Base-by-base conservation (phyloP, 2,797 vertebrate species). In the Paratrypauchen microcephalus region DNA sequence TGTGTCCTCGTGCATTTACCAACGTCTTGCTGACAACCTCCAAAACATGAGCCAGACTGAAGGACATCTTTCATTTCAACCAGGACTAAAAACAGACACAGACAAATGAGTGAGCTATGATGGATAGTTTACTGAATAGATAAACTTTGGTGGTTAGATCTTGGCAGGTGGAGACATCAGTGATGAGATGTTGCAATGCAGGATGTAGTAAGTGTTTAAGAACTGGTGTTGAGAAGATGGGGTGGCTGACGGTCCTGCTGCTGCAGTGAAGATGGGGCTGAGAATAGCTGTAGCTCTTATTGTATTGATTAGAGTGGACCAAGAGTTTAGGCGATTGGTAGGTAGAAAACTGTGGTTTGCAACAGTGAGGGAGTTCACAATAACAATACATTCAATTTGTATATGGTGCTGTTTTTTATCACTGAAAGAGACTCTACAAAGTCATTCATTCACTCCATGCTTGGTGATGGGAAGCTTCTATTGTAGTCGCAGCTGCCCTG, bases 1-100 rank as follows among this genome's bases (percentile, higher is more conserved):
- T 90, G 83, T 89, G 80, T 84, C 81, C 73, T 84, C 75, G 78
- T 86, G 84, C 79, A 66, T 88, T 89, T 81, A 77, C 80, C 81
- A 80, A 82, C 61, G 78, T 73, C 86, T 81, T 23, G 41, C 70
- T 81, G 81, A 83, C 79, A 70, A 52, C 81, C 66, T 66, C 67
- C 64, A 36, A 66, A 69, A 76, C 59, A 68, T 48, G 71, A 28
- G 19, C 58, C 47, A 55, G 30, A 70, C 72, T 66, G 66, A 73
- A 75, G 66, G 68, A 55, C 41, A 18, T 74, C 52, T 82, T 80
- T 74, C 65, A 76, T n/a, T 58, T 74, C 64, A 75, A 13, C 59
- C 32, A 61, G 59, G 36, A 32, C 58, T 36, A 6, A 59, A 60
- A 60, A 19, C 56, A 58, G 56, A 15, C 56, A 18, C 56, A 28